Evolutionary conservation across 2,113 vertebrate species (phyloP).

Genomic region (Plectropomus leopardus): DNA sequence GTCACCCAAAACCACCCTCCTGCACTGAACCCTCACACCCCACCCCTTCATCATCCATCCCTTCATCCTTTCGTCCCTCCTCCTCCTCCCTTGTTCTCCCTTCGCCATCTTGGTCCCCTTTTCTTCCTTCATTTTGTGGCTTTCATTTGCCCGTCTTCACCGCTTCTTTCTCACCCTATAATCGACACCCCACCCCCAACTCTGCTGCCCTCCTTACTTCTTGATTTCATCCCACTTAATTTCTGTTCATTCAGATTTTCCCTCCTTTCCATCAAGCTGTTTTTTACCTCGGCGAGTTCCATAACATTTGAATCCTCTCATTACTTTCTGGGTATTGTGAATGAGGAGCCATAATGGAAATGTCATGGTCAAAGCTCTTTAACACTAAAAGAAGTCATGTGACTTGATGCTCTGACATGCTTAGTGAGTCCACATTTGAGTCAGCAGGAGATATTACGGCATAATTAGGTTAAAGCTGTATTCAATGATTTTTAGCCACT

Average conservation of each 20-base stretch:
- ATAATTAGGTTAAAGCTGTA: conserved; percentile 51
- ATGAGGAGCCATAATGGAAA: conserved; percentile 56
- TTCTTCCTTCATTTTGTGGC: conserved; percentile 71
- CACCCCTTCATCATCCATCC: conserved; percentile 79
- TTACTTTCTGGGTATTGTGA: conserved; percentile 59
- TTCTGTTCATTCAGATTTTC: conserved; percentile 82
- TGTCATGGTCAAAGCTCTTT: conserved; percentile 53
- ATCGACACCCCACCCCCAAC: conserved; percentile 63
- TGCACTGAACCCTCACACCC: conserved; percentile 74
- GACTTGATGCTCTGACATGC: conserved; percentile 59
- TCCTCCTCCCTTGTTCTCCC: conserved; percentile 68
- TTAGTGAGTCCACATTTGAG: conserved; percentile 47
- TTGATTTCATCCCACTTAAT: conserved; percentile 82
- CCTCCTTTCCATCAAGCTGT: conserved; percentile 78
- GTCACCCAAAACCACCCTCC: conserved; percentile 83
- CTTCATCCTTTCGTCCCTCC: conserved; percentile 74
- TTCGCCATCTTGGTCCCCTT: conserved; percentile 64
- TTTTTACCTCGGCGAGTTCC: conserved; percentile 54
- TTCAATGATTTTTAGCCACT: not conserved
- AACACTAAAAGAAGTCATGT: conserved; percentile 57
- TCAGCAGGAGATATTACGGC: conserved; percentile 58
- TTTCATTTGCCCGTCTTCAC: conserved; percentile 61
- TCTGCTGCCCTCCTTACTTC: conserved; percentile 63
- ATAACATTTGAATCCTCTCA: conserved; percentile 69
- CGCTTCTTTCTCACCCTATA: conserved; percentile 77